Conservation (phyloP, 1,140 invertebrate genomes). For the Antheraea mylitta region DNA sequence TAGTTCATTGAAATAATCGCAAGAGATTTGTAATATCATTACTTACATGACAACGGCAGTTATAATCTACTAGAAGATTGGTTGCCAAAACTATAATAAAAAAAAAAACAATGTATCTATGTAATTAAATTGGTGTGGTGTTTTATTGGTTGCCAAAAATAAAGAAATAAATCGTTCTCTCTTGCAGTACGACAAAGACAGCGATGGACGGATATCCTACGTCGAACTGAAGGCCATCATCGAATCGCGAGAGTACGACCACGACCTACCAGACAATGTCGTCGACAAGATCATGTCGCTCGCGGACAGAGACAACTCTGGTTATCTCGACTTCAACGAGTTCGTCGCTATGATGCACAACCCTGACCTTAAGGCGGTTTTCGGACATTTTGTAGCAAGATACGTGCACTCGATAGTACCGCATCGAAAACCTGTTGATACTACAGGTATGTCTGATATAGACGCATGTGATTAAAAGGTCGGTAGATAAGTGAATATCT, state of each 20-base stretch:
- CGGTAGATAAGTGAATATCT: too few species aligned
- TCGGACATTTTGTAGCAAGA: slow-evolving; percentile 79
- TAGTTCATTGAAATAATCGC: too few species aligned
- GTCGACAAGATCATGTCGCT: slow-evolving; percentile 85
- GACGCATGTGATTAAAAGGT: background rate
- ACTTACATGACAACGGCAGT: too few species aligned
- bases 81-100: too few species aligned
- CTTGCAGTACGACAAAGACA: slow-evolving; percentile 86
- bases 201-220: slow-evolving; percentile 86
- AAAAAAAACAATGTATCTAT: too few species aligned
- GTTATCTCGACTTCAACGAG: slow-evolving; percentile 87
- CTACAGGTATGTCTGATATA: slow-evolving; percentile 47
- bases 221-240: slow-evolving; percentile 85
- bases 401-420: slow-evolving; percentile 80
- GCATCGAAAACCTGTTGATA: slow-evolving; percentile 60
- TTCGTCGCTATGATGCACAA: slow-evolving; percentile 88
- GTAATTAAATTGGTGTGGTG: too few species aligned
- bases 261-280: slow-evolving; percentile 86
- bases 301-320: slow-evolving; percentile 86
- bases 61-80: too few species aligned
- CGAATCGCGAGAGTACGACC: slow-evolving; percentile 80
- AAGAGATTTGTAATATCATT: too few species aligned
- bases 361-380: slow-evolving; percentile 81
- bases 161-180: slow-evolving; percentile 20
- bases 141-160: too few species aligned